Conservation (phyloP, 2,113 vertebrate species). For the Neoarius graeffei region DNA sequence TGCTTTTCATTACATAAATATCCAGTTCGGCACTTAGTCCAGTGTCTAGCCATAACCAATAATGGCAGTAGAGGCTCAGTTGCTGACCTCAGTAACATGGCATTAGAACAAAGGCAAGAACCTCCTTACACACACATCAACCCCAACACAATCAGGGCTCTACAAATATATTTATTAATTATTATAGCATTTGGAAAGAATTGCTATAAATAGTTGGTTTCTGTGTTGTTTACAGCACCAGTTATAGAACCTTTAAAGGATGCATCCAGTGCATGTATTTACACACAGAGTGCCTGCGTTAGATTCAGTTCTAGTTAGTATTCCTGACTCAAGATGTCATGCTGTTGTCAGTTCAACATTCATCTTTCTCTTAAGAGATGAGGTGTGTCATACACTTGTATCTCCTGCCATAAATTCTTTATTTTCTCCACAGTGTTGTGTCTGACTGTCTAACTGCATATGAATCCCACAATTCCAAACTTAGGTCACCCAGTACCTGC, state of each 20-base stretch:
- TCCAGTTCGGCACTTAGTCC: slow-evolving; percentile 72
- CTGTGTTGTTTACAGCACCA: background rate
- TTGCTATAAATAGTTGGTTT: background rate
- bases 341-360: slow-evolving; percentile 12
- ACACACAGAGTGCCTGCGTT: background rate
- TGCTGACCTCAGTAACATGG: slow-evolving; percentile 76
- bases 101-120: slow-evolving; percentile 69
- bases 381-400: slow-evolving; percentile 8
- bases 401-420: slow-evolving; percentile 22
- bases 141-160: slow-evolving; percentile 38
- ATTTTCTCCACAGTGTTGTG: background rate
- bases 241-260: background rate
- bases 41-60: slow-evolving; percentile 72
- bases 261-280: background rate
- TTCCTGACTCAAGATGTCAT: slow-evolving; percentile 20
- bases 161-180: background rate
- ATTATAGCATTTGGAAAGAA: background rate
- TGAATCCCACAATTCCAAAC: slow-evolving; percentile 6
- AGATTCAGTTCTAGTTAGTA: slow-evolving; percentile 22
- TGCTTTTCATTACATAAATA: slow-evolving; percentile 74
- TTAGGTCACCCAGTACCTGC: slow-evolving; percentile 14
- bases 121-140: slow-evolving; percentile 54
- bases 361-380: background rate
- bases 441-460: background rate
- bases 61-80: slow-evolving; percentile 67